Base-by-base conservation (phyloP, 2,888 invertebrate genomes). In the Lasioglossum malachurum region DNA sequence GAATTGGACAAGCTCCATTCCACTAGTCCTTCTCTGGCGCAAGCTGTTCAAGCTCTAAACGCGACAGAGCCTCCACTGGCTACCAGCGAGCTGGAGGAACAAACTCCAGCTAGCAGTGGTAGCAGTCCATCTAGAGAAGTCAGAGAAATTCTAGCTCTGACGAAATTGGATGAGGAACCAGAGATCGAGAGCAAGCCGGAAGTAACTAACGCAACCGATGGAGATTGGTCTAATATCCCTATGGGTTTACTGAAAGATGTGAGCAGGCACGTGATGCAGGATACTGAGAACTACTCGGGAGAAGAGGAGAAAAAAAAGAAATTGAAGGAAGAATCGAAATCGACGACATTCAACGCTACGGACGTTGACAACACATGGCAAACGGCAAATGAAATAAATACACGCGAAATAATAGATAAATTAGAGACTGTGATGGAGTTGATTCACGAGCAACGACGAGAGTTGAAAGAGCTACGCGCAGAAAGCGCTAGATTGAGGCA, bases 41-140 rank as follows among this genome's bases (percentile, higher is more conserved):
- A 94, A 87, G 94, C 93, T 2, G 94, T 93, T 12, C 94, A 95
- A 76, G 93, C 93, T 19, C 78, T 95, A 3, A 93, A 93, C 72
- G 84, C 93, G 16, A 80, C 94, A 0, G 95, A 95, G 12, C 92
- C 94, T n/a, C 93, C 94, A 2, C 64, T 94, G 7, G 93, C 92
- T 19, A 93, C 93, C 4, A 93, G 92, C 53, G 93, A 94, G 60
- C 85, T 94, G 57, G 94, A 94, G 79, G 94, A 93, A 77, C 95
- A 94, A 84, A 94, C 95, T 16, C 94, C 94, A 8, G 97, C 97
- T 1, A 98, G 98, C 78, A 98, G 97, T n/a, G 98, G 98, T 23
- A 98, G 98, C 85, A 98, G 98, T 94, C 98, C 98, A 8, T 98
- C 98, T 92, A 96, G 98, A 38, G 98, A 99, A 96, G 98, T 98